These are phyloP conservation scores for Andrena cerasifolii DNA, from an alignment of 1,140 invertebrate genomes.

Conservation along the genomic window DNA sequence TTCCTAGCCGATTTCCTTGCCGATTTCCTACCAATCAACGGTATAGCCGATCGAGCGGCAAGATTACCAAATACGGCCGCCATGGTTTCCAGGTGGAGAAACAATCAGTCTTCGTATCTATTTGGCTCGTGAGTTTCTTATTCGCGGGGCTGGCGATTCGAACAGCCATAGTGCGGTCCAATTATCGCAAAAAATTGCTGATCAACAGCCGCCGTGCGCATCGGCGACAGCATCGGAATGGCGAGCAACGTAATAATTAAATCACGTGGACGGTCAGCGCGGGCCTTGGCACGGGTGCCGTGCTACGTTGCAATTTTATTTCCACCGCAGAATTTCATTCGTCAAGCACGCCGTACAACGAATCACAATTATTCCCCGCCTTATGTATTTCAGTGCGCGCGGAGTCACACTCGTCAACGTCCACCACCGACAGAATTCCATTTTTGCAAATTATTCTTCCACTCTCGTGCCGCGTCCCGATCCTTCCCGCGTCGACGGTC, in stretches of 20 bases:
- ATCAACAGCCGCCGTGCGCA: neutral
- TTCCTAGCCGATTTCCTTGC: too few relatives aligned
- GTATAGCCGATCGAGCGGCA: too few relatives aligned
- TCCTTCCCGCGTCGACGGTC: slow-evolving; percentile 26
- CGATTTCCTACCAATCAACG: too few relatives aligned
- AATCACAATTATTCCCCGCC: slow-evolving; percentile 65
- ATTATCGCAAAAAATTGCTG: neutral
- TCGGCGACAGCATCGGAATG: slow-evolving; percentile 27
- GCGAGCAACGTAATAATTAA: slow-evolving; percentile 56
- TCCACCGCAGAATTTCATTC: slow-evolving; percentile 65
- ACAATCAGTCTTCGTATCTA: too few relatives aligned
- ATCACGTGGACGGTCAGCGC: slow-evolving; percentile 11
- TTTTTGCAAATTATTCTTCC: slow-evolving; percentile 68
- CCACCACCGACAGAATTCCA: slow-evolving; percentile 59
- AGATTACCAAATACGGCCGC: too few relatives aligned
- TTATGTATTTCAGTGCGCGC: slow-evolving; percentile 54
- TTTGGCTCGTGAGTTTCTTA: too few relatives aligned
- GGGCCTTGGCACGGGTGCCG: slow-evolving; percentile 18
- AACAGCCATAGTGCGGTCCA: neutral
- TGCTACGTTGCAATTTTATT: slow-evolving; percentile 61
- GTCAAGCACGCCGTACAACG: slow-evolving; percentile 60
- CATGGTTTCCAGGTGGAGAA: too few relatives aligned
- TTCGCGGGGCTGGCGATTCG: neutral
- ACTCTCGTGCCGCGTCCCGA: slow-evolving; percentile 20
- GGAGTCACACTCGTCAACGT: slow-evolving; percentile 41